Base-by-base conservation (phyloP, 2,113 vertebrate species). In the Sialia sialis region DNA sequence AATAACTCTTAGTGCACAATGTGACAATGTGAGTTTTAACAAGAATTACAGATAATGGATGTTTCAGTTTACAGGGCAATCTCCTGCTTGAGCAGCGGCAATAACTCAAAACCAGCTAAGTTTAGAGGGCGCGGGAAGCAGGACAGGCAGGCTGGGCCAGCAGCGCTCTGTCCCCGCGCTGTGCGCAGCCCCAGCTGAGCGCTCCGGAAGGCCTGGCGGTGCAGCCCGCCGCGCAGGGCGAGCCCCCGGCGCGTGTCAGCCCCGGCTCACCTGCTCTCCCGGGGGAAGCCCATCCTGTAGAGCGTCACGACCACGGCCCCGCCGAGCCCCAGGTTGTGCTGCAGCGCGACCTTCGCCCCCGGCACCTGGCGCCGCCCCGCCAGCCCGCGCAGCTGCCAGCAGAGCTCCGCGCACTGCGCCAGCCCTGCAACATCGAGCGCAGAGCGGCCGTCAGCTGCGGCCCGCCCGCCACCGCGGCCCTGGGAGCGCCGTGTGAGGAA, bases 361-460 rank as follows among this genome's bases (percentile, higher is more conserved):
- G 98, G 97, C 87, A 99, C 99, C 97, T 99, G 99, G 79, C 99
- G 97, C 89, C 60, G 96, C 77, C 96, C 98, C 14, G 99, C 99
- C 97, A 98, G 98, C 7, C 98, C 99, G 76, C 99, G 96, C 80
- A 99, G 98, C 97, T 99, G 99, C 99, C 99, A 99, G 98, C 99
- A 99, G 64, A 99, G 98, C 96, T 99, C 99, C 5, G 98, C 98
- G 95, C 99, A 99, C 98, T 99, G 99, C 74, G 98, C 99, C 98
- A 99, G 98, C 93, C 99, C 99, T 99, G 96, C 88, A 72, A 82
- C 97, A 94, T 96, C 92, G 92, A 96, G 77, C 93, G 95, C 72
- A 93, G 94, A 96, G 81, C 56, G 1, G 36, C 43, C 46, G 63
- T 85, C 70, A 85, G 43, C 3, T 1, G 38, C 64, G 34, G 46